These are phyloP conservation scores for Nebria salina DNA, from an alignment of 2,888 invertebrate species.

Conservation along the genomic window DNA sequence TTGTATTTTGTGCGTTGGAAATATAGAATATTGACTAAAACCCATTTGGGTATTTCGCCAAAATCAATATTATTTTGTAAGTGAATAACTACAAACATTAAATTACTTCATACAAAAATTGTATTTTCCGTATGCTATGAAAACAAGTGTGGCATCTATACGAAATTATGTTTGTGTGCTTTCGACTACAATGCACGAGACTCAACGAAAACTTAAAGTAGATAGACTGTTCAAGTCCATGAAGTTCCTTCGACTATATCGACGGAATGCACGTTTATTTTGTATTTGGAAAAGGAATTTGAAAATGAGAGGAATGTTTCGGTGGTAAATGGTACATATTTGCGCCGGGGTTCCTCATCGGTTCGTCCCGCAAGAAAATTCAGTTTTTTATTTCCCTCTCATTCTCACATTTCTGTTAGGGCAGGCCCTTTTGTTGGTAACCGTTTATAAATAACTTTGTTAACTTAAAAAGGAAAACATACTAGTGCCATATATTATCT, in stretches of 20 bases:
- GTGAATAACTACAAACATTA: not conserved
- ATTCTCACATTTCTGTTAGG: not conserved
- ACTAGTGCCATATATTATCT: not conserved
- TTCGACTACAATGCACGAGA: not conserved
- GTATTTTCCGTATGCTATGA: not conserved
- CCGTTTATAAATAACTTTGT: not conserved
- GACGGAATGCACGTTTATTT: not conserved
- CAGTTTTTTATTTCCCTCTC: not conserved
- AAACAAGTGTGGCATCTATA: not conserved
- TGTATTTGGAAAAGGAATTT: not conserved
- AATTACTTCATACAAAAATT: not conserved
- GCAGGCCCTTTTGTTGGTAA: not conserved
- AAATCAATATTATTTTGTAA: not conserved
- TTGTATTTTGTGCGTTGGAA: too few species aligned
- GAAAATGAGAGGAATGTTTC: not conserved
- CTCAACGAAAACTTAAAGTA: not conserved
- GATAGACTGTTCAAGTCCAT: not conserved
- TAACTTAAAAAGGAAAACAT: not conserved
- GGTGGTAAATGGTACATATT: not conserved
- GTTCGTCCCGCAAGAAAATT: not conserved
- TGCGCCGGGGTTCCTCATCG: not conserved
- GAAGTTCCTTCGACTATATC: not conserved
- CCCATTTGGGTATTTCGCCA: too few species aligned
- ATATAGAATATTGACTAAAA: too few species aligned
- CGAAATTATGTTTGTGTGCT: not conserved